Evolutionary conservation across 2,797 vertebrate genomes (phyloP), one percentile per base, ranked within the genome.

Genomic region (Aulostomus chinensis): DNA sequence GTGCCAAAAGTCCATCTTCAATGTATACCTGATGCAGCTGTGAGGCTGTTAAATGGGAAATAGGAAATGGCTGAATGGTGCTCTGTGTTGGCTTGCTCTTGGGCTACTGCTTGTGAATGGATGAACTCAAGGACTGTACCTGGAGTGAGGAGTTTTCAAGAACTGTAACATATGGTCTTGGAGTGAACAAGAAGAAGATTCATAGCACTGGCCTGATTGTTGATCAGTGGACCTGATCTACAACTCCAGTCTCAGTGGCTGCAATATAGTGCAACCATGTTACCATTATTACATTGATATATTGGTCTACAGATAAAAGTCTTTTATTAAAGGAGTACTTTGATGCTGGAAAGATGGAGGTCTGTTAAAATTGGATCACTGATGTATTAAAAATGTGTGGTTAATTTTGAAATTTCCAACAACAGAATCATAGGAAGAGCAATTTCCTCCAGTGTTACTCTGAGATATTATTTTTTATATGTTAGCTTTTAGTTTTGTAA

Each of bases 81-180:
- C 49, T 76, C 71, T 68, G 73, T 50, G 50, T 50, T 4, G 62
- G 30, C n/a, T 32, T 20, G 60, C 42, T 48, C 26, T 12, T 17
- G 59, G 62, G 68, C 68, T 61, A 57, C 17, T 1, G 21, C 64
- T 81, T 80, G 83, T 81, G 39, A 76, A 85, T 85, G 70, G 41
- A 64, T 20, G 2, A 68, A 58, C 50, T 45, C 45, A 4, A 28
- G 36, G 22, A 58, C 40, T 53, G 56, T 58, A 25, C 37, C 46
- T 25, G 29, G 31, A 53, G 41, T 58, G 16, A 18, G 47, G 60
- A 49, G 30, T 54, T 66, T 54, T 75, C 34, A 53, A 61, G 48
- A 20, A 46, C 24, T 56, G 31, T 54, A 7, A 46, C 29, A 48
- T 2, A 11, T 69, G 81, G 78, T 79, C 81, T 83, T 81, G 78